These are phyloP conservation scores for Standfussiana lucernea DNA, from an alignment of 2,888 invertebrate species.

Conservation along the genomic window DNA sequence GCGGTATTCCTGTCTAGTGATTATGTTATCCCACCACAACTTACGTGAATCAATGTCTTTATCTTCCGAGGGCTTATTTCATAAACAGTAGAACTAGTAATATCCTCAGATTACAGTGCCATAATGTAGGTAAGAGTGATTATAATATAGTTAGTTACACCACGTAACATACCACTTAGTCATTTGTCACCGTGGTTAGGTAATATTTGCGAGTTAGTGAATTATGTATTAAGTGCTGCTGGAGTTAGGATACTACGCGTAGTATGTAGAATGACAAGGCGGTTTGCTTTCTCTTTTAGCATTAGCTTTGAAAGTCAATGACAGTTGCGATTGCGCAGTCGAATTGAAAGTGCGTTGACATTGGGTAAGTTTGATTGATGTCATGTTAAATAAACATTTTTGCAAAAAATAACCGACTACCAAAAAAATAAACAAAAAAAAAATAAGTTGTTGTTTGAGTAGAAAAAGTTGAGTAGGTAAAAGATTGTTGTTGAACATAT, in stretches of 20 bases:
- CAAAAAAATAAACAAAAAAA: no score
- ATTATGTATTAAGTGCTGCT: slow-evolving; percentile 27
- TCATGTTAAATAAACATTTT: no score
- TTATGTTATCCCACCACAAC: neutral
- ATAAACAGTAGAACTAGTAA: slow-evolving; percentile 22
- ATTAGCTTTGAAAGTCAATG: slow-evolving; percentile 50
- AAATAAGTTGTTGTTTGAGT: no score
- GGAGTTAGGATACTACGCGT: slow-evolving; percentile 18
- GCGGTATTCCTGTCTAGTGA: neutral
- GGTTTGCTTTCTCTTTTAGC: slow-evolving; percentile 50
- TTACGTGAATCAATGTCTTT: slow-evolving; percentile 10
- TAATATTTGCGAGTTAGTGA: slow-evolving; percentile 44
- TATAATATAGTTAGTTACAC: slow-evolving; percentile 57
- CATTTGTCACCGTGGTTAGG: slow-evolving; percentile 48
- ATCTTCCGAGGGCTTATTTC: slow-evolving; percentile 21
- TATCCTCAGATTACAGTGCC: slow-evolving; percentile 35
- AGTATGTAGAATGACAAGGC: slow-evolving; percentile 26
- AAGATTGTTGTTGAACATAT: neutral
- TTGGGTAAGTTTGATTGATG: neutral
- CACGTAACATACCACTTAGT: slow-evolving; percentile 54
- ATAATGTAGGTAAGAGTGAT: slow-evolving; percentile 50
- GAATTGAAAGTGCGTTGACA: slow-evolving; percentile 37
- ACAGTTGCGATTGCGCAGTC: slow-evolving; percentile 24
- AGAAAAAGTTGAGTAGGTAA: neutral
- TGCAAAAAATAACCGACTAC: no score